phyloP scores from a whole-genome alignment of 2,113 vertebrate species.

The Lagopus muta region DNA sequence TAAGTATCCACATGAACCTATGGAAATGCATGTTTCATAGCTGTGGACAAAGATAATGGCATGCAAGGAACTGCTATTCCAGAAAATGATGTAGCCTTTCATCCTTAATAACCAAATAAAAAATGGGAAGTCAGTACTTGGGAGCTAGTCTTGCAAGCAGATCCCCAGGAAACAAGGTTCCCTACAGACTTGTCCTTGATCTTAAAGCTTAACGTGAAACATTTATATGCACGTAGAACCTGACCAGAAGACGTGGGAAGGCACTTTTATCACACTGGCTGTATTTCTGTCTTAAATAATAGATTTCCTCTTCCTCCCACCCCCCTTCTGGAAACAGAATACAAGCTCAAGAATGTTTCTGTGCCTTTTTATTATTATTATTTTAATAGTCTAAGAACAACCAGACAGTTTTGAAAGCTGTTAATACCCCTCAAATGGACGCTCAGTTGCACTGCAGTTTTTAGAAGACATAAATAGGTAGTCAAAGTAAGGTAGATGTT shows the following conservation, averaged over 20 bases:
- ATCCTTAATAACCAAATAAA: slow-evolving; percentile 82
- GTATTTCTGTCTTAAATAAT: slow-evolving; percentile 83
- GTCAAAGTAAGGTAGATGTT: neutral
- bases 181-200: slow-evolving; percentile 82
- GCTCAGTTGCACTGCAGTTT: neutral
- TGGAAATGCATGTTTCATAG: slow-evolving; percentile 48
- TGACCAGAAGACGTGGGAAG: slow-evolving; percentile 77
- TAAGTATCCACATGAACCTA: slow-evolving; percentile 41
- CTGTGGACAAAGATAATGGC: slow-evolving; percentile 73
- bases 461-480: slow-evolving; percentile 3
- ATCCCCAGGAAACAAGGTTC: slow-evolving; percentile 81
- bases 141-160: slow-evolving; percentile 73
- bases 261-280: slow-evolving; percentile 74
- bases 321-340: slow-evolving; percentile 63
- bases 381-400: slow-evolving; percentile 57
- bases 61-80: slow-evolving; percentile 66
- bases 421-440: neutral
- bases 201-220: slow-evolving; percentile 84
- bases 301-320: slow-evolving; percentile 47
- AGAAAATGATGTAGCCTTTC: slow-evolving; percentile 71
- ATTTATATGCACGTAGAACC: slow-evolving; percentile 83
- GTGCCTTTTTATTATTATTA: slow-evolving; percentile 48
- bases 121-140: slow-evolving; percentile 77
- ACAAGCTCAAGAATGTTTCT: slow-evolving; percentile 63
- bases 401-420: slow-evolving; percentile 27